Base-by-base conservation (phyloP, 2,113 vertebrate species). In the Gymnarchus niloticus region DNA sequence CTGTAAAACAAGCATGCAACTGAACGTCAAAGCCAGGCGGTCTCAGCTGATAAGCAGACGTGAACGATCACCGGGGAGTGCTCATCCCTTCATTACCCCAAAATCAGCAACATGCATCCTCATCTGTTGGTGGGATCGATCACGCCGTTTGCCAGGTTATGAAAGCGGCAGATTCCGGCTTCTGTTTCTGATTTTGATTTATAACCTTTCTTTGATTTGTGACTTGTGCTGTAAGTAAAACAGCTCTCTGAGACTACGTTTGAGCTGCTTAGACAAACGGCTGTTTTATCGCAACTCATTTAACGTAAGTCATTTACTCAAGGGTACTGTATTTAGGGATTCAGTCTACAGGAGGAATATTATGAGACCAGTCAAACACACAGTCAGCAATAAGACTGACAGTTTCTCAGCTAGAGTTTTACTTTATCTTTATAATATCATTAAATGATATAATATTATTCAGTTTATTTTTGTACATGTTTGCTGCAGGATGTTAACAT, bases 1-100 rank as follows among this genome's bases (percentile, higher is more conserved):
- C 49, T 81, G 80, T 81, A 25, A 81, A 51, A 51, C 49, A 81
- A 81, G 80, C 80, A 52, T 4, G 80, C 46, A 33, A 48, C 48
- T 28, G 49, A n/a, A 81, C 80, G 10, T 81, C 49, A 61, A 65
- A 65, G 59, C 21, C 2, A 25, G 21, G n/a, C 21, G 7, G 59
- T 80, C n/a, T 80, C 44, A 80, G 12, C 51, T 25, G 80, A 51
- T 48, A n/a, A 81, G 49, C 25, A 28, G 80, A 25, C 80, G 33
- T 52, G 21, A 28, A 21, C 80, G 12, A 52, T 54, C n/a, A 25
- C 6, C 49, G 49, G n/a, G 25, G 80, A 33, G 12, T 52, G 51
- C 49, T 54, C 25, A 17, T 51, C 14, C 51, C 80, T 49, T 81
- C 28, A 52, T 25, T 81, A 81, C n/a, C 49, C 25, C 52, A 23